These are phyloP conservation scores for Drosophila tanythrix DNA, from an alignment of 2,888 invertebrate genomes.

Conservation along the genomic window DNA sequence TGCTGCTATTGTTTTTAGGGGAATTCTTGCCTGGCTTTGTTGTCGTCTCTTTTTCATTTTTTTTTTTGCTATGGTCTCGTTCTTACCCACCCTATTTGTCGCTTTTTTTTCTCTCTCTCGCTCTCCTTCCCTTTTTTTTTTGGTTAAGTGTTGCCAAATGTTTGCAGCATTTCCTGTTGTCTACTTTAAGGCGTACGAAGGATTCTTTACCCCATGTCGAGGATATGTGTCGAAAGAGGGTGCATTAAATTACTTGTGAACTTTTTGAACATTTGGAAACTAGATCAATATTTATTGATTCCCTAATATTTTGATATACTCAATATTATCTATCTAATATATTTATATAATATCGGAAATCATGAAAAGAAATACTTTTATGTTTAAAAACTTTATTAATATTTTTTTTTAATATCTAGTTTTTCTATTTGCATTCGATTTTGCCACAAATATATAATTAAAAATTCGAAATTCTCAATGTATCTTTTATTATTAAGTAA, in stretches of 20 bases:
- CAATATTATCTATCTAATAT: background rate
- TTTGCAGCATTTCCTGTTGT: slow-evolving; percentile 78
- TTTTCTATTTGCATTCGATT: background rate
- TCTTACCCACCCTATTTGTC: slow-evolving; percentile 28
- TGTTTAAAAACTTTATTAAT: background rate
- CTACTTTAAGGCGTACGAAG: slow-evolving; percentile 55
- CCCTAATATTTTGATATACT: background rate
- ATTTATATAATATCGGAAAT: too few relatives aligned
- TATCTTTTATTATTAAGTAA: background rate
- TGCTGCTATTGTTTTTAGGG: slow-evolving; percentile 52
- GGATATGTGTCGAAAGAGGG: background rate
- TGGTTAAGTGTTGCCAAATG: slow-evolving; percentile 73
- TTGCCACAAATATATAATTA: background rate
- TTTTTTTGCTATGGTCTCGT: slow-evolving; percentile 10
- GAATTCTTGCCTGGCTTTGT: slow-evolving; percentile 48
- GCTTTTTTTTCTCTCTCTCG: background rate
- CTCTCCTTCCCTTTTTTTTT: slow-evolving; percentile 20
- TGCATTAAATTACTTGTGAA: too few relatives aligned
- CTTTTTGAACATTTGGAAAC: background rate
- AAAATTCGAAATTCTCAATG: background rate
- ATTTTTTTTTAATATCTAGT: background rate
- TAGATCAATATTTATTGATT: background rate
- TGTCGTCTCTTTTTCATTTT: slow-evolving; percentile 20
- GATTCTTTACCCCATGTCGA: slow-evolving; percentile 25
- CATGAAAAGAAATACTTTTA: too few relatives aligned